Base-by-base conservation (phyloP, 2,797 vertebrate species). In the Anisognathus igniventris region DNA sequence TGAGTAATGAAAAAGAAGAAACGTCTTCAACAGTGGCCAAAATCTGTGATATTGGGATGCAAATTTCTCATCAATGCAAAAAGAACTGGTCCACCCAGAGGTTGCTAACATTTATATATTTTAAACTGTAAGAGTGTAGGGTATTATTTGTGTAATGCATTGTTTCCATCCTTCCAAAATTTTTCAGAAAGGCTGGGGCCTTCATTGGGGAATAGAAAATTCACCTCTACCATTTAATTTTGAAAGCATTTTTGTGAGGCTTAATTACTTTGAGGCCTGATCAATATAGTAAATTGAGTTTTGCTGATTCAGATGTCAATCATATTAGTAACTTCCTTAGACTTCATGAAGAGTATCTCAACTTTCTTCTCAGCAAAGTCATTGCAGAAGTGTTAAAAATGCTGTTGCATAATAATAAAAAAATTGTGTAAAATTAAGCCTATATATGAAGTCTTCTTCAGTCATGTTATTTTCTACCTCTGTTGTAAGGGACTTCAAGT, bases 401-500 rank as follows among this genome's bases (percentile, higher is more conserved):
- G 57, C 40, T 35, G 3, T 30, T 72, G 33, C 47, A 14, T 48
- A 72, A 33, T 67, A 84, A 79, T 50, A 19, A 35, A 71, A 71
- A 37, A 5, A 25, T 56, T 37, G 54, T 56, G 61, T 35, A 65
- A 90, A 67, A 18, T 53, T 84, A 74, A 67, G 73, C 35, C 25
- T 84, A 1, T 77, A 66, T 78, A 62, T 76, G 27, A 75, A 91
- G 81, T 88, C 51, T 58, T 89, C 60, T 71, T 95, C 37, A 13
- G 54, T 92, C 54, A 40, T 60, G 17, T 12, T 35, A 56, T 92
- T 84, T 93, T 75, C 60, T 66, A 62, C n/a, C 62, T 79, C 25
- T n/a, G 5, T 54, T 81, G n/a, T n/a, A 80, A 83, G 28, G 61
- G 39, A 51, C 28, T 96, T 94, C 47, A 82, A 54, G n/a, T 25